Conservation (phyloP, 35 echinoderm and acorn worm genomes). For the Apostichopus japonicus region DNA sequence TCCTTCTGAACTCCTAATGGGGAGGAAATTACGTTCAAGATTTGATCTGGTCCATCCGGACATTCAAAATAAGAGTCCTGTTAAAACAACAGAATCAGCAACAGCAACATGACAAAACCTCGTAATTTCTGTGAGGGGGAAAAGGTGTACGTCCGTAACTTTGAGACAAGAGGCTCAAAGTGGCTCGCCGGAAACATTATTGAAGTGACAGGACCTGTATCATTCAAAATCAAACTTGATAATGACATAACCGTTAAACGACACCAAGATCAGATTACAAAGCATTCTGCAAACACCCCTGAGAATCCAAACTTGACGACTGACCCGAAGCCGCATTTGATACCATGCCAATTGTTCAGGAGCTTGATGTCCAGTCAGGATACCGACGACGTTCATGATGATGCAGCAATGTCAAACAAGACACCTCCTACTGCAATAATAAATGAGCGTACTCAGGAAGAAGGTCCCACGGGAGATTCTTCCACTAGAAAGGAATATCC, state of each 20-base stretch:
- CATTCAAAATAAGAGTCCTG: neutral
- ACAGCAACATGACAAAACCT: conserved; percentile 41
- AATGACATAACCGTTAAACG: neutral
- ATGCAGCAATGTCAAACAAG: neutral
- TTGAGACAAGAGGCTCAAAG: neutral
- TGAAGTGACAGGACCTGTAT: neutral
- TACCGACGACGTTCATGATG: neutral
- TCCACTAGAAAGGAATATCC: neutral
- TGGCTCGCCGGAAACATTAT: neutral
- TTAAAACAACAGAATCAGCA: conserved; percentile 49
- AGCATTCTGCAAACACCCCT: neutral
- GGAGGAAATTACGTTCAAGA: conserved; percentile 4
- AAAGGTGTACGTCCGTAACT: conserved; percentile 55
- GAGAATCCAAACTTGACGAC: neutral
- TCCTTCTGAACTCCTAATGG: conserved; percentile 52
- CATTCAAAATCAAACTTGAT: conserved; percentile 5
- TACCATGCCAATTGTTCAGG: neutral
- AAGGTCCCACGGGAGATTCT: neutral
- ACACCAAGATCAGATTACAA: conserved; percentile 37
- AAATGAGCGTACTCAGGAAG: neutral
- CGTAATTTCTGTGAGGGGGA: neutral
- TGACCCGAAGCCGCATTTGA: neutral
- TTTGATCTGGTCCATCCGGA: conserved; percentile 52
- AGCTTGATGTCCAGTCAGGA: neutral
- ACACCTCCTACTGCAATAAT: neutral